Conservation (phyloP, 2,113 vertebrate species). For the Nyctereutes procyonoides region DNA sequence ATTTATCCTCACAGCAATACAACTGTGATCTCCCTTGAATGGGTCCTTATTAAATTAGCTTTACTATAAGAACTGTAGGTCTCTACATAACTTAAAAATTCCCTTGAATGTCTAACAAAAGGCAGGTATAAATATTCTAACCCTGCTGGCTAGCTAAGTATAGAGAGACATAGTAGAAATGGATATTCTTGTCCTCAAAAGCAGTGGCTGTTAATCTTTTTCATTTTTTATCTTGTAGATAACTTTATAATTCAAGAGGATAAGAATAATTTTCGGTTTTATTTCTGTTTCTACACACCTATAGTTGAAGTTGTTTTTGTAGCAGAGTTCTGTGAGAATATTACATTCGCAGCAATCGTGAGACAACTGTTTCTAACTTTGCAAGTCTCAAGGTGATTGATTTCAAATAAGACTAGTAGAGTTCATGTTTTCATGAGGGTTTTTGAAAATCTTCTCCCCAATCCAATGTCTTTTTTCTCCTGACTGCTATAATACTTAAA, state of each 20-base stretch:
- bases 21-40: background rate
- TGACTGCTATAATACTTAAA: background rate
- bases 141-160: background rate
- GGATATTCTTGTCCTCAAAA: background rate
- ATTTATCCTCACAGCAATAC: background rate
- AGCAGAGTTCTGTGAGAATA: background rate
- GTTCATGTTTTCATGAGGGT: background rate
- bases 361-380: background rate
- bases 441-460: background rate
- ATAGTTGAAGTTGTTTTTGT: background rate
- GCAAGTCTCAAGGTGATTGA: background rate
- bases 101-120: background rate
- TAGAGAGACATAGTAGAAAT: background rate
- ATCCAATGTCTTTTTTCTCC: background rate
- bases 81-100: background rate
- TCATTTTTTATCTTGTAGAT: background rate
- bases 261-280: background rate
- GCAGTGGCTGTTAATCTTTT: background rate
- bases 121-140: background rate
- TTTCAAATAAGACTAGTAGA: background rate
- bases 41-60: background rate
- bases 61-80: background rate
- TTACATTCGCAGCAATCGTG: background rate
- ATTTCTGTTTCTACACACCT: background rate
- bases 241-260: background rate